phyloP scores from a whole-genome alignment of 2,113 vertebrate species.

The Enhydra lutris region DNA sequence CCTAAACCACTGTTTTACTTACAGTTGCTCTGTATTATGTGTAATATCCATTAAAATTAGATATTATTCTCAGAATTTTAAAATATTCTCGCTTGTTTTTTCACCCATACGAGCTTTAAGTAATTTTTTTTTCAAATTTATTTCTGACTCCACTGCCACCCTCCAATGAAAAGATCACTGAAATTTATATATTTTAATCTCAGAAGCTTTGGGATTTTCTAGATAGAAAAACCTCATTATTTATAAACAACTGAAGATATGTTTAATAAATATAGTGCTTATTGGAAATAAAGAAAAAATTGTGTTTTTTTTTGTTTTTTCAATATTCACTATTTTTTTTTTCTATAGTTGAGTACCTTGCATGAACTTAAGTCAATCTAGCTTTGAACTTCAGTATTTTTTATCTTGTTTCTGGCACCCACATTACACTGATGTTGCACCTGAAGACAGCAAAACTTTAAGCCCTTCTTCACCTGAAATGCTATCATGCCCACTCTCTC shows the following conservation, averaged over 20 bases:
- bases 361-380: neutral
- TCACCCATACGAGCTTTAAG: neutral
- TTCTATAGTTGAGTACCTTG: neutral
- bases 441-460: neutral
- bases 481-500: neutral
- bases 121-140: slow-evolving; percentile 29
- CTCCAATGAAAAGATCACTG: neutral
- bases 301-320: neutral
- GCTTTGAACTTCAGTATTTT: neutral
- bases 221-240: neutral
- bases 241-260: neutral
- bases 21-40: neutral
- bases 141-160: neutral
- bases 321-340: slow-evolving; percentile 1
- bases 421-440: neutral
- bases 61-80: neutral
- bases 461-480: neutral
- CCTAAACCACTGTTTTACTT: neutral
- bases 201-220: neutral
- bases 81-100: slow-evolving; percentile 11
- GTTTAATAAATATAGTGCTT: too few species aligned
- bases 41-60: neutral
- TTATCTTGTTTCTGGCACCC: neutral
- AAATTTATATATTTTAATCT: slow-evolving; percentile 21
- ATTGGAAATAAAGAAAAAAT: too few species aligned